Conservation (phyloP, 92 coral and sea anemone species). For the Phymanthus crucifer region DNA sequence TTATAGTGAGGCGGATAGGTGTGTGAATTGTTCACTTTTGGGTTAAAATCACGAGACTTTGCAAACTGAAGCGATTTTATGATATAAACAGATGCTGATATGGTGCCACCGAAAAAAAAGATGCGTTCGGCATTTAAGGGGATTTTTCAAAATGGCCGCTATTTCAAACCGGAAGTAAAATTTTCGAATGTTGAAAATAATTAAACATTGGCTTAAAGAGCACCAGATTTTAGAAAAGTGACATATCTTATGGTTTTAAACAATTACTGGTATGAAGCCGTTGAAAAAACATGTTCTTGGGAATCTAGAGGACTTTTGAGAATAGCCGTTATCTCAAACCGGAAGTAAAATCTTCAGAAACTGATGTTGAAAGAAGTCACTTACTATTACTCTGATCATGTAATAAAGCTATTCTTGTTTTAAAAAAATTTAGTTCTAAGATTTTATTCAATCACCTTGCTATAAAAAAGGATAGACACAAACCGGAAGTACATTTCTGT, state of each 20-base stretch:
- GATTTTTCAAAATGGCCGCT: background rate
- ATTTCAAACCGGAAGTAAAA: slow-evolving; percentile 4
- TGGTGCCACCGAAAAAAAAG: background rate
- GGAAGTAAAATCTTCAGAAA: background rate
- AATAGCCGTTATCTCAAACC: background rate
- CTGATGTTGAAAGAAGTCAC: background rate
- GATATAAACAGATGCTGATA: background rate
- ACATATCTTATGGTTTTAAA: background rate
- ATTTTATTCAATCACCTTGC: background rate
- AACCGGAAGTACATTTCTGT: slow-evolving; percentile 3
- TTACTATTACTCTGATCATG: background rate
- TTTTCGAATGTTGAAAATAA: background rate
- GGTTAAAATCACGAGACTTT: background rate
- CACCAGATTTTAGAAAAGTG: background rate
- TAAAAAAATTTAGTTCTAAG: background rate
- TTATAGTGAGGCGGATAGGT: slow-evolving; percentile 5
- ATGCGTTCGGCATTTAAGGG: background rate
- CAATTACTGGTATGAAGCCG: background rate
- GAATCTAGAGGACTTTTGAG: background rate
- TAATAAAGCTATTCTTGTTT: background rate
- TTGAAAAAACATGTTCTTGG: background rate
- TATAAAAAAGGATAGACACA: background rate
- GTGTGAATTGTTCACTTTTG: background rate
- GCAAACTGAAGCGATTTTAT: background rate
- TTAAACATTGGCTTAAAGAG: background rate